phyloP scores from a whole-genome alignment of 2,888 invertebrate genomes.

The Tetramorium bicarinatum region DNA sequence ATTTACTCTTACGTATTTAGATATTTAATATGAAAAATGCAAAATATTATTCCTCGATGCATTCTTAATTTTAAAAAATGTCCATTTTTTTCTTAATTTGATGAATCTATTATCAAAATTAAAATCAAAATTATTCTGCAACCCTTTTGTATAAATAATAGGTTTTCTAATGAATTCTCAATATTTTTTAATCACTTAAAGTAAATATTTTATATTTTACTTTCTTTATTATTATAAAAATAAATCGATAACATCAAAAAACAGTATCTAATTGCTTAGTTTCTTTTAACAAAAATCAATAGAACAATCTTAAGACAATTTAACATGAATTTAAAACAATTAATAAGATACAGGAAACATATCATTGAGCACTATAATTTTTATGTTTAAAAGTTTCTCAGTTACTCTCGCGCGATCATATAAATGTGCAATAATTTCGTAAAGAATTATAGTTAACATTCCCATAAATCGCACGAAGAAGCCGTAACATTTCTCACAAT shows the following conservation, averaged over 20 bases:
- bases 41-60: neutral
- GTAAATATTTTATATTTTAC: slow-evolving; percentile 15
- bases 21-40: neutral
- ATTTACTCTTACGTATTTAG: neutral
- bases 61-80: neutral
- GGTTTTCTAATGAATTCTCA: neutral
- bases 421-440: neutral
- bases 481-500: slow-evolving; percentile 6
- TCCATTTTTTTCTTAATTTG: neutral
- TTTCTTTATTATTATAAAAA: neutral
- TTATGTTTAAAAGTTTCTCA: neutral
- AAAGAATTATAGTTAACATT: slow-evolving; percentile 12
- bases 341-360: neutral
- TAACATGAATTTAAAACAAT: neutral
- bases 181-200: neutral
- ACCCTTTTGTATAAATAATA: neutral
- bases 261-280: neutral
- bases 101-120: neutral
- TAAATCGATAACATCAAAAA: neutral
- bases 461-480: slow-evolving; percentile 9
- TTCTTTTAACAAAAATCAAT: neutral
- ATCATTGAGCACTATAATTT: neutral
- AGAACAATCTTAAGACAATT: neutral
- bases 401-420: neutral
- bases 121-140: neutral